phyloP scores from a whole-genome alignment of 2,113 vertebrate species.

The Alligator mississippiensis region DNA sequence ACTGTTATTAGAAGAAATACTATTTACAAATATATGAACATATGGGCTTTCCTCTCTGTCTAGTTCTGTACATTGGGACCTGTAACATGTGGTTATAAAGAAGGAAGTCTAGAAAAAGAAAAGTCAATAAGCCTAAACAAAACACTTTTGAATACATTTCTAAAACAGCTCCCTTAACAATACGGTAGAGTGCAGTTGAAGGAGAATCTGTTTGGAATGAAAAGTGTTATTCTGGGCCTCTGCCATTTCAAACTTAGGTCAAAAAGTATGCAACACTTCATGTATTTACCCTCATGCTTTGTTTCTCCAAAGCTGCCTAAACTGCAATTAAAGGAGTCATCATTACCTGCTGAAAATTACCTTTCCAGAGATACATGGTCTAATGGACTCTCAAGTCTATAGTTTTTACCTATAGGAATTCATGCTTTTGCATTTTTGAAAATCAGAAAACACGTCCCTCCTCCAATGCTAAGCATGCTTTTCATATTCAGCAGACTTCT shows the following conservation, averaged over 20 bases:
- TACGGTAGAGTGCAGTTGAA: not conserved
- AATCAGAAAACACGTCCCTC: too few relatives aligned
- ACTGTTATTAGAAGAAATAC: not conserved
- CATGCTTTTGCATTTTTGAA: too few relatives aligned
- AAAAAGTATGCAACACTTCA: not conserved
- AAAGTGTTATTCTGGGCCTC: not conserved
- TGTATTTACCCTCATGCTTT: not conserved
- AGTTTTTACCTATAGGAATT: too few relatives aligned
- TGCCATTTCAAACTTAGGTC: not conserved
- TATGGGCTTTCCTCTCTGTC: not conserved
- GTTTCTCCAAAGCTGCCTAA: not conserved
- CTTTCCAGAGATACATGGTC: not conserved
- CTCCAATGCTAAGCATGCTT: too few relatives aligned
- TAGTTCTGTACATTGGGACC: not conserved
- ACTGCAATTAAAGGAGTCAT: not conserved
- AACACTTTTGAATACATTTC: accelerated
- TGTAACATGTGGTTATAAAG: not conserved
- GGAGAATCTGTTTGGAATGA: not conserved
- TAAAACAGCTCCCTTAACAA: not conserved
- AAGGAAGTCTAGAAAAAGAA: not conserved
- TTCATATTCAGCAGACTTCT: too few relatives aligned
- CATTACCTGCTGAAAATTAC: not conserved
- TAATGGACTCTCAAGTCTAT: too few relatives aligned
- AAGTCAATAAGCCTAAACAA: not conserved
- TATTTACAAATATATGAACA: not conserved